Evolutionary conservation across 35 echinoderm and acorn worm genomes (phyloP).

Genomic region (Patiria miniata): DNA sequence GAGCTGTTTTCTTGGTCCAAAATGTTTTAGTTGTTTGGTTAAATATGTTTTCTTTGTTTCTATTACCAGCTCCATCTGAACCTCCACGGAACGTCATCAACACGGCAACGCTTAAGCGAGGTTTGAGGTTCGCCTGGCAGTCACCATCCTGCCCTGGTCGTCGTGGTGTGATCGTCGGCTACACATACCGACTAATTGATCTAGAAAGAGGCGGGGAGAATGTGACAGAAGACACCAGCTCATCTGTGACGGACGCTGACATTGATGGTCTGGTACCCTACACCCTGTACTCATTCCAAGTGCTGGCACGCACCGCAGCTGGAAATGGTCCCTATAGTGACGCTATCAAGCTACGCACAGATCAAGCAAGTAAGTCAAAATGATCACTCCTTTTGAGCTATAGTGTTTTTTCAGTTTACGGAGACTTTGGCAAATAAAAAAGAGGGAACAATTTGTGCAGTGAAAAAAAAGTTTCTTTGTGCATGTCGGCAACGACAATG

Average conservation of each 20-base stretch:
- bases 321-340: conserved; percentile 1
- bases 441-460: too few relatives aligned
- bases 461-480: too few relatives aligned
- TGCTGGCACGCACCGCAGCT: background rate
- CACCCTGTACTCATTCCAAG: conserved; percentile 14
- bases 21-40: too few relatives aligned
- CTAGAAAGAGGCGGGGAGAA: background rate
- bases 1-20: too few relatives aligned
- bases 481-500: too few relatives aligned
- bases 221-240: background rate
- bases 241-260: background rate
- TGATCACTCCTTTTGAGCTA: too few relatives aligned
- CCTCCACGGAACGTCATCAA: background rate
- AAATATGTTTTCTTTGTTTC: background rate
- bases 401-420: too few relatives aligned
- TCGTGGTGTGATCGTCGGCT: background rate
- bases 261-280: background rate
- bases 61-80: background rate
- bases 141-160: background rate
- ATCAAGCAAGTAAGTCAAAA: background rate
- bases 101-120: background rate
- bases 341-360: background rate
- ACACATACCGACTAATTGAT: background rate
- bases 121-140: background rate
- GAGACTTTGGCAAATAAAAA: too few relatives aligned